Base-by-base conservation (phyloP, 2,113 vertebrate genomes). In the Elgaria multicarinata region DNA sequence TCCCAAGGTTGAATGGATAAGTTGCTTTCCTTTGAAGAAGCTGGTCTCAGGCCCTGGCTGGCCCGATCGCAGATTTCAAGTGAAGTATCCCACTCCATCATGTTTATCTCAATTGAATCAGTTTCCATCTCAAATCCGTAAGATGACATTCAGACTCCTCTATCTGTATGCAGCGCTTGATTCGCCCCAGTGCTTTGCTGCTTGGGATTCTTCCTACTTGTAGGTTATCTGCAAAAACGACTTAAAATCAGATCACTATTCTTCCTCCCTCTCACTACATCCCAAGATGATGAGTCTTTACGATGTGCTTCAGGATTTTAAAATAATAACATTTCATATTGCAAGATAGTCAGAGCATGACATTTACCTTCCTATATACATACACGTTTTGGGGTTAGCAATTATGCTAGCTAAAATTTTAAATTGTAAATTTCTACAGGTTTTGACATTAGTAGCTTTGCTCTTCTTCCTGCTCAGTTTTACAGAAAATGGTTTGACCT, bases 91-190 rank as follows among this genome's bases (percentile, higher is more conserved):
- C 36, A 71, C 3, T 80, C 53, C 4, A 4, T 10, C 55, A 4
- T 85, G 39, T 81, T 92, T 78, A 86, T 82, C 87, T 87, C 79
- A 76, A 10, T 69, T 94, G 83, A 91, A 90, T 80, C 66, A 79
- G 14, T 89, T 93, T 87, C 36, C 7, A 3, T 46, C 90, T 92
- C 71, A 83, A 87, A 55, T 62, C 1, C 64, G 85, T 58, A 91
- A 74, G 62, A 33, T 90, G 58, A 2, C 89, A 90, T 33, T 92
- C 78, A 88, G 33, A 9, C 77, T 83, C 67, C 86, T 36, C n/a
- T 85, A 80, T 87, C 36, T 89, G 3, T 44, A 53, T 88, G 53
- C 79, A 4, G 86, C 85, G 90, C 0, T 1, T 86, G 71, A 93
- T 58, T 83, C 6, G 81, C 33, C 62, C 83, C 6, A 77, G 10